A percentile compares a stretch with the other conserved stretches of the same genome.
Conservation (phyloP, 2,888 invertebrate genomes). For the Rambutsinella grinnellia region DNA sequence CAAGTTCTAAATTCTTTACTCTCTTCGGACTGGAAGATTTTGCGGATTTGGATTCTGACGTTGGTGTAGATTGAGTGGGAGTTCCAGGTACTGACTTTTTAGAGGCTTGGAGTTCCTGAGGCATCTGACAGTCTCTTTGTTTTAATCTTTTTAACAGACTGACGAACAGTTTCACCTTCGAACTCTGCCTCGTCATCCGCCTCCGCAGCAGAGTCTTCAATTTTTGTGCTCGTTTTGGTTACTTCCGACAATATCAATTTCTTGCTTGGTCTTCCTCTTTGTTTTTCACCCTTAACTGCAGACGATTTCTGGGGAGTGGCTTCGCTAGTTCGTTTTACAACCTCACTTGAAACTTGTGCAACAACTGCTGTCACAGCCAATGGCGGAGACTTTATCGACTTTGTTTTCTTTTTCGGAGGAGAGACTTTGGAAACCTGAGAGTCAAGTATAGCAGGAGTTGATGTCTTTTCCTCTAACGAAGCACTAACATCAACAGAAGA, state of each 20-base stretch:
- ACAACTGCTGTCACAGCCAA: slow-evolving; percentile 28
- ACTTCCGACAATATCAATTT: slow-evolving; percentile 25
- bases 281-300: slow-evolving; percentile 11
- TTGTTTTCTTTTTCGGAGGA: slow-evolving; percentile 47
- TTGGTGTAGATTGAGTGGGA: background rate
- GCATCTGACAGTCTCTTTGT: slow-evolving; percentile 36
- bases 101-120: slow-evolving; percentile 29
- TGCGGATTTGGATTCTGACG: slow-evolving; percentile 27
- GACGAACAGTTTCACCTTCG: slow-evolving; percentile 26
- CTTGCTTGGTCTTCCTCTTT: slow-evolving; percentile 11
- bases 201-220: slow-evolving; percentile 49
- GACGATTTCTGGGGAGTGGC: slow-evolving; percentile 11
- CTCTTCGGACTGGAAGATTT: slow-evolving; percentile 55
- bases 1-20: background rate
- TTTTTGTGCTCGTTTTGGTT: slow-evolving; percentile 25
- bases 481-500: background rate
- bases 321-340: slow-evolving; percentile 24
- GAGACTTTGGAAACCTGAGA: slow-evolving; percentile 2
- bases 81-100: slow-evolving; percentile 30
- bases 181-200: slow-evolving; percentile 59
- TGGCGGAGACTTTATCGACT: background rate
- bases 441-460: slow-evolving; percentile 1
- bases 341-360: slow-evolving; percentile 34
- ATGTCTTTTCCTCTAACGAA: background rate
- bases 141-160: slow-evolving; percentile 42